phyloP scores from a whole-genome alignment of 64 coral and sea anemone genomes.

The Pocillopora verrucosa region DNA sequence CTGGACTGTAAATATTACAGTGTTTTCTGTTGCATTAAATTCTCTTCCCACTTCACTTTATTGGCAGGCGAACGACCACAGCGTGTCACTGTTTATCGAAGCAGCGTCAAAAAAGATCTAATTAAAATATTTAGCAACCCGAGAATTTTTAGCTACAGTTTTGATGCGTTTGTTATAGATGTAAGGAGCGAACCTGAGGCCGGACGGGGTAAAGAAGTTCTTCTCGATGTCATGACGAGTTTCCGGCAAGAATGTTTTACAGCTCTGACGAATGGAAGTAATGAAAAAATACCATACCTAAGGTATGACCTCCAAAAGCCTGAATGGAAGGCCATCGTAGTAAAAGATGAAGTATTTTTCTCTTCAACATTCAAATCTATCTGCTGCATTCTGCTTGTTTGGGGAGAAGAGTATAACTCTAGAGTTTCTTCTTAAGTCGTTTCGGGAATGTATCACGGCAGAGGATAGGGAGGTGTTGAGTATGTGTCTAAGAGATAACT shows the following conservation, averaged over 20 bases:
- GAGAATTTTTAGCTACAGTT: not conserved
- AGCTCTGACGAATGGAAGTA: not conserved
- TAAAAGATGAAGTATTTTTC: conserved; percentile 11
- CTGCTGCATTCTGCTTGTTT: conserved; percentile 16
- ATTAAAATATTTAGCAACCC: conserved; percentile 34
- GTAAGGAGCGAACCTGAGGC: too few relatives aligned
- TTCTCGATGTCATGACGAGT: not conserved
- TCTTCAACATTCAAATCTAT: not conserved
- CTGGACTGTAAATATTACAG: too few relatives aligned
- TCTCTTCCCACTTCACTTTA: too few relatives aligned
- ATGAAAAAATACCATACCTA: conserved; percentile 21
- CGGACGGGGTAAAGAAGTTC: conserved; percentile 20
- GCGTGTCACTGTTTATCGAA: too few relatives aligned
- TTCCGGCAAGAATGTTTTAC: conserved; percentile 42
- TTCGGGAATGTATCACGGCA: conserved; percentile 13
- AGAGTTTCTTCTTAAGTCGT: conserved; percentile 3
- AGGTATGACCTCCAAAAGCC: conserved; percentile 31
- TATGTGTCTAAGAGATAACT: conserved; percentile 14
- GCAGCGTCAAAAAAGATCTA: conserved; percentile 14
- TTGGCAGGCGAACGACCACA: too few relatives aligned
- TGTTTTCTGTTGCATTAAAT: too few relatives aligned
- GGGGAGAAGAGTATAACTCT: conserved; percentile 1
- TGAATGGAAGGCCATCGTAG: conserved; percentile 40
- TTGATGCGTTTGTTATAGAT: conserved; percentile 13
- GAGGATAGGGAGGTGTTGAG: conserved; percentile 43